Percentiles rank a stretch among this genome's conserved stretches.
These are phyloP conservation scores for Anolis carolinensis DNA, from an alignment of 2,113 vertebrate genomes.

Conservation along the genomic window DNA sequence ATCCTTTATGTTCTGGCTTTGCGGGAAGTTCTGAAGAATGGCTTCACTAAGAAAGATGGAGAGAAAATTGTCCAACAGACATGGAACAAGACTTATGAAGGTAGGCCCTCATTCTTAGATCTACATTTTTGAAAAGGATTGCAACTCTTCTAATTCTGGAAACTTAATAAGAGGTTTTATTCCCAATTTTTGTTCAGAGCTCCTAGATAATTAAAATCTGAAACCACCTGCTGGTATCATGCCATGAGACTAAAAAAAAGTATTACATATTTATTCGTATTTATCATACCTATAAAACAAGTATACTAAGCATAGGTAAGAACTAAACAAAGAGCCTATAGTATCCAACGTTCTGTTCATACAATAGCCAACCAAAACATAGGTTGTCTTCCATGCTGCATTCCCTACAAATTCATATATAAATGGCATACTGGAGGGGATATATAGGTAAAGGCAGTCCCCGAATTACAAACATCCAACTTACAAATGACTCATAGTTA, in stretches of 20 bases:
- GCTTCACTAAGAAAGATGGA: constrained; percentile 90
- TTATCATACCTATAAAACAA: background rate
- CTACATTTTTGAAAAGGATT: background rate
- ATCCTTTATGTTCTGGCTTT: constrained; percentile 92
- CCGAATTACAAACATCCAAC: too few relatives aligned
- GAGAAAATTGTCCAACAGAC: constrained; percentile 88
- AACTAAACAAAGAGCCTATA: too few relatives aligned
- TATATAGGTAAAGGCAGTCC: too few relatives aligned
- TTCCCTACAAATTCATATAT: too few relatives aligned
- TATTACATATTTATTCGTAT: background rate
- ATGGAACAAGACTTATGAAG: constrained; percentile 96
- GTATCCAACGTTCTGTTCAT: too few relatives aligned
- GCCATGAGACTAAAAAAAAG: background rate
- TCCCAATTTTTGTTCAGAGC: background rate
- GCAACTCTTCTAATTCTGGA: background rate
- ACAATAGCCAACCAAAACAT: too few relatives aligned
- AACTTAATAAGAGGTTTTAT: background rate
- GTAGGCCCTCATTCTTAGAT: constrained; percentile 69
- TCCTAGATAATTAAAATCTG: background rate
- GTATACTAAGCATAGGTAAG: background rate
- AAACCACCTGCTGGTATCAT: background rate
- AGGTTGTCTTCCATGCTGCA: too few relatives aligned
- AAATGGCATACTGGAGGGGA: too few relatives aligned
- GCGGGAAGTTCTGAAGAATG: constrained; percentile 87
- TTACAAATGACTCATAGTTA: too few relatives aligned